These are phyloP conservation scores for Hipposideros larvatus DNA, from an alignment of 2,797 vertebrate species.

Conservation along the genomic window DNA sequence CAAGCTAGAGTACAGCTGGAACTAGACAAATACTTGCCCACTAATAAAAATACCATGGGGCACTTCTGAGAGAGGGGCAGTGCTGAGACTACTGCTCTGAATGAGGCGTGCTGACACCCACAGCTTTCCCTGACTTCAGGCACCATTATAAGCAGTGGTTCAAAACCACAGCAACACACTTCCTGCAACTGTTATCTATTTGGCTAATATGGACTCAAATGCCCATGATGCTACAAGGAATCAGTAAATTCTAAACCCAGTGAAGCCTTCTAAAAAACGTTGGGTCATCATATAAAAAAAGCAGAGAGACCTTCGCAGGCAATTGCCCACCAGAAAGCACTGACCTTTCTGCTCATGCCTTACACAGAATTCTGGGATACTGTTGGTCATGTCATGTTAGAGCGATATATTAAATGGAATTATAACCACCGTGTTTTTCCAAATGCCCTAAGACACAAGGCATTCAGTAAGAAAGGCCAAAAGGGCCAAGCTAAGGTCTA, in stretches of 20 bases:
- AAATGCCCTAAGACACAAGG: neutral
- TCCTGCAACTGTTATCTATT: neutral
- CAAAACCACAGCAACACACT: neutral
- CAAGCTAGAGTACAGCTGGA: neutral
- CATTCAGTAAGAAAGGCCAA: slow-evolving; percentile 3
- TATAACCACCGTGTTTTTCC: neutral
- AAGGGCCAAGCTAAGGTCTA: neutral
- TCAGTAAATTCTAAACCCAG: neutral
- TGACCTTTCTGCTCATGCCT: neutral
- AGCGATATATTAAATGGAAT: neutral
- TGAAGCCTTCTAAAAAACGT: neutral
- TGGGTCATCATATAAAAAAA: neutral
- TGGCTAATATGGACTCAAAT: neutral
- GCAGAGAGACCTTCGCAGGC: neutral
- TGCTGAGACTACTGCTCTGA: neutral
- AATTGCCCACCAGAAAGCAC: slow-evolving; percentile 1
- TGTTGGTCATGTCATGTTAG: neutral
- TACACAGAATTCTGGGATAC: neutral
- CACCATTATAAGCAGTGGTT: neutral
- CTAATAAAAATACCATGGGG: neutral
- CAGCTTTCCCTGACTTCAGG: neutral
- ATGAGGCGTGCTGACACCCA: neutral
- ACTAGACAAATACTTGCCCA: neutral
- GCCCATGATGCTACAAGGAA: neutral
- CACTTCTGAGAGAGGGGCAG: neutral